Percentiles rank a stretch among this genome's conserved stretches.
phyloP scores from a whole-genome alignment of 1,140 invertebrate genomes.

The Luehdorfia chinensis region DNA sequence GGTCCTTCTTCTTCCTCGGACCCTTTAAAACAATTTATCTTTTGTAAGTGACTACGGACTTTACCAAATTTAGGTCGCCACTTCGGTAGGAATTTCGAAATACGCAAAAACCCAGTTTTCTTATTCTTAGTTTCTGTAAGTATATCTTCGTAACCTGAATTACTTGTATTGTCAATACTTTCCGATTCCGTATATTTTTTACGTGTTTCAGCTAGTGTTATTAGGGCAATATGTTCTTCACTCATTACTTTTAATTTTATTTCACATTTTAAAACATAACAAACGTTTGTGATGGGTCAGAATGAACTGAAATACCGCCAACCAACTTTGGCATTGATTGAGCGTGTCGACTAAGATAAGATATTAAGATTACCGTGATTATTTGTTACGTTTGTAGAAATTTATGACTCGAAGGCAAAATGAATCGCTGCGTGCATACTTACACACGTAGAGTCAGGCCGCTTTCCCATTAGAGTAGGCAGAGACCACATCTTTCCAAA shows the following conservation, averaged over 20 bases:
- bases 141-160: constrained; percentile 17
- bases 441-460: too few relatives aligned
- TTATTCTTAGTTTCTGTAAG: constrained; percentile 26
- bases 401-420: constrained; percentile 14
- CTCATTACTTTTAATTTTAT: constrained; percentile 53
- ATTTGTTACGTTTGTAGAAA: constrained; percentile 23
- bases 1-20: constrained; percentile 44
- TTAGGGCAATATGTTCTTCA: constrained; percentile 42
- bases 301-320: constrained; percentile 43
- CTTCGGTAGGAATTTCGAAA: constrained; percentile 34
- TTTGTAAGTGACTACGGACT: constrained; percentile 37
- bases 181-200: constrained; percentile 33
- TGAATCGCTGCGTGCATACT: too few relatives aligned
- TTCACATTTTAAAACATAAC: constrained; percentile 41
- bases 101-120: constrained; percentile 30
- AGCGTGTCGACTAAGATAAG: constrained; percentile 65
- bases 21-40: constrained; percentile 50
- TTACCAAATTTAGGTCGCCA: constrained; percentile 35
- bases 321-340: constrained; percentile 69
- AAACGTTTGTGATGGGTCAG: constrained; percentile 27
- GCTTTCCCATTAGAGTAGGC: too few relatives aligned
- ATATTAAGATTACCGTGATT: constrained; percentile 64
- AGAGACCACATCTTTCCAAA: too few relatives aligned
- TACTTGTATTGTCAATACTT: constrained; percentile 23
- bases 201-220: constrained; percentile 40